Conservation (phyloP, 2,888 invertebrate species). For the Caenorhabditis sulstoni region DNA sequence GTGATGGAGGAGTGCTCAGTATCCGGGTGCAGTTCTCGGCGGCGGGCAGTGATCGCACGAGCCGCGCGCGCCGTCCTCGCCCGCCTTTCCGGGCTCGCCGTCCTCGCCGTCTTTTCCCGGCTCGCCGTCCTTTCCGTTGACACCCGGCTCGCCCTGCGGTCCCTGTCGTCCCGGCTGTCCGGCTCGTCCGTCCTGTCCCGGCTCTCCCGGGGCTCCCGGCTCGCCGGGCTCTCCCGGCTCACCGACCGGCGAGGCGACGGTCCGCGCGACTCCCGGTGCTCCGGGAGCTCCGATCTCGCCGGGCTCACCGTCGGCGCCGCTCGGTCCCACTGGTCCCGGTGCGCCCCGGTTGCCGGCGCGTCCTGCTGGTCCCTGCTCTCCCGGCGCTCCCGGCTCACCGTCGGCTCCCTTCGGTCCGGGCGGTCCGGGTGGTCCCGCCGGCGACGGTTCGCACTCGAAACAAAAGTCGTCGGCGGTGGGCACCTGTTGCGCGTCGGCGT, state of each 20-base stretch:
- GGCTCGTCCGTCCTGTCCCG: slow-evolving; percentile 65
- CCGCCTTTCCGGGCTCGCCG: slow-evolving; percentile 63
- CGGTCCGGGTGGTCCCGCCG: slow-evolving; percentile 61
- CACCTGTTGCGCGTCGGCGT: slow-evolving; percentile 42
- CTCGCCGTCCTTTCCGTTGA: slow-evolving; percentile 63
- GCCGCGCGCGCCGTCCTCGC: slow-evolving; percentile 65
- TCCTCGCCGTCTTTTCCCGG: slow-evolving; percentile 62
- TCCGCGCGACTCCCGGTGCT: slow-evolving; percentile 54
- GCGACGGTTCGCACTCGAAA: slow-evolving; percentile 65
- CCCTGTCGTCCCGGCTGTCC: slow-evolving; percentile 65
- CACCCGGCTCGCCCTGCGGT: slow-evolving; percentile 59
- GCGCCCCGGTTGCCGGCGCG: slow-evolving; percentile 63
- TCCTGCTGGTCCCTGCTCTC: slow-evolving; percentile 65
- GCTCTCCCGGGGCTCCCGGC: slow-evolving; percentile 61
- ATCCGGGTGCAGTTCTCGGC: slow-evolving; percentile 67
- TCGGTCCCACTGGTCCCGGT: slow-evolving; percentile 57
- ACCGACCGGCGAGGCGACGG: slow-evolving; percentile 62
- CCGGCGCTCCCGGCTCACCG: slow-evolving; percentile 58
- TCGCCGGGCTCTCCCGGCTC: slow-evolving; percentile 66
- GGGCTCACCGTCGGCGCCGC: slow-evolving; percentile 59
- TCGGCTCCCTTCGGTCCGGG: slow-evolving; percentile 62
- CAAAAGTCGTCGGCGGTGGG: slow-evolving; percentile 67
- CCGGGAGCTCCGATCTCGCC: slow-evolving; percentile 63
- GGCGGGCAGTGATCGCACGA: slow-evolving; percentile 69
- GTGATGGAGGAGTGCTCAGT: slow-evolving; percentile 28